These are phyloP conservation scores for Neomorphus geoffroyi DNA, from an alignment of 2,797 vertebrate species.

Conservation along the genomic window DNA sequence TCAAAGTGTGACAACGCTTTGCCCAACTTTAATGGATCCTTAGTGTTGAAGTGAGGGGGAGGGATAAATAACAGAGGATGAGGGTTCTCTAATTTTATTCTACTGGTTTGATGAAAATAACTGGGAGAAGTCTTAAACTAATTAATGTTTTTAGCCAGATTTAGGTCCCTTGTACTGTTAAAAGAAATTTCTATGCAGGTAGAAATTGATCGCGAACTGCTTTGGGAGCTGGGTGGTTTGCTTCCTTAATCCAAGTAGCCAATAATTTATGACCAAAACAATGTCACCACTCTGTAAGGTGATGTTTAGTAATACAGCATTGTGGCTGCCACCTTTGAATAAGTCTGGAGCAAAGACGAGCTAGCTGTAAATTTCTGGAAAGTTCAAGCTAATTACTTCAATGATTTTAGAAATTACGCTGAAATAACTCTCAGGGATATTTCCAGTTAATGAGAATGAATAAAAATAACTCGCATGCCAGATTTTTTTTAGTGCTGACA, in stretches of 20 bases:
- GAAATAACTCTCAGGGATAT: not conserved
- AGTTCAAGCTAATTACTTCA: not conserved
- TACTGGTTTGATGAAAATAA: not conserved
- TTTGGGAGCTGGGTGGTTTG: not conserved
- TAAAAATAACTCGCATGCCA: not conserved
- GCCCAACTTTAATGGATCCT: not conserved
- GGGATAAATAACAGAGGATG: not conserved
- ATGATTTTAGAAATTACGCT: not conserved
- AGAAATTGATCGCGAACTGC: not conserved
- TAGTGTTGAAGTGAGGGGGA: not conserved
- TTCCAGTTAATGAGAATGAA: not conserved
- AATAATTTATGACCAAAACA: not conserved
- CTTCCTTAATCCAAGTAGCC: not conserved
- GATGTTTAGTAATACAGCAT: not conserved
- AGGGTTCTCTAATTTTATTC: not conserved
- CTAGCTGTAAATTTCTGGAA: not conserved
- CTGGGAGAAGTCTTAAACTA: not conserved
- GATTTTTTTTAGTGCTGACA: not conserved
- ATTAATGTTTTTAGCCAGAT: not conserved
- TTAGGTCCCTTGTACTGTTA: not conserved
- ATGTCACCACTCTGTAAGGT: not conserved
- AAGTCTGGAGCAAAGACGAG: not conserved
- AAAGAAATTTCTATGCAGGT: not conserved
- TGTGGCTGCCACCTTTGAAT: not conserved
- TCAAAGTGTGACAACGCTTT: not conserved